Percentiles rank a stretch among this genome's conserved stretches.
phyloP scores from a whole-genome alignment of 2,888 invertebrate species.

The Campoletis raptor region DNA sequence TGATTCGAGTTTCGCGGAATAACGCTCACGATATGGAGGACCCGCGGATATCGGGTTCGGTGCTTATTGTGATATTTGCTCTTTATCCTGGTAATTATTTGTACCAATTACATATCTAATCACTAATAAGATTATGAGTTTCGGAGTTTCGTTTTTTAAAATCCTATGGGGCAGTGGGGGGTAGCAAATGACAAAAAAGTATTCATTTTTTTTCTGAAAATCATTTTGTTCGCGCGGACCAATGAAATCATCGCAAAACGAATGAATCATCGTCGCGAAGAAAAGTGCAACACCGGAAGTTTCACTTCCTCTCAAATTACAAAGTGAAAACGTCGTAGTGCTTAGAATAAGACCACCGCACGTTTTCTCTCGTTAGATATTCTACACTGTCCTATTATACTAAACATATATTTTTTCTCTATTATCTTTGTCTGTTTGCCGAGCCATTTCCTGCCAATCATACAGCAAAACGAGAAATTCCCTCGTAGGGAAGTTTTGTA shows the following conservation, averaged over 20 bases:
- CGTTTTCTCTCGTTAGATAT: slow-evolving; percentile 69
- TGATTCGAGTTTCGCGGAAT: slow-evolving; percentile 46
- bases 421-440: slow-evolving; percentile 41
- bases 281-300: slow-evolving; percentile 73
- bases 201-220: background rate
- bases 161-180: background rate
- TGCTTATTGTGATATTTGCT: slow-evolving; percentile 69
- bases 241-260: background rate
- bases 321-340: slow-evolving; percentile 75
- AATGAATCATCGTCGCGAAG: slow-evolving; percentile 30
- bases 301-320: slow-evolving; percentile 78
- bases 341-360: slow-evolving; percentile 34
- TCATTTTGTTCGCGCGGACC: background rate
- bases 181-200: background rate
- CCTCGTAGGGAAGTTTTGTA: slow-evolving; percentile 19
- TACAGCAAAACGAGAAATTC: slow-evolving; percentile 56
- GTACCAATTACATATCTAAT: background rate
- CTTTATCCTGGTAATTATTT: slow-evolving; percentile 74
- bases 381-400: slow-evolving; percentile 4
- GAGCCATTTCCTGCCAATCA: slow-evolving; percentile 51
- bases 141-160: slow-evolving; percentile 13
- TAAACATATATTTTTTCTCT: slow-evolving; percentile 25
- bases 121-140: background rate
- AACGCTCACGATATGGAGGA: slow-evolving; percentile 74
- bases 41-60: slow-evolving; percentile 71